These are phyloP conservation scores for Epistrophe eligans DNA, from an alignment of 2,888 invertebrate species.

Conservation along the genomic window DNA sequence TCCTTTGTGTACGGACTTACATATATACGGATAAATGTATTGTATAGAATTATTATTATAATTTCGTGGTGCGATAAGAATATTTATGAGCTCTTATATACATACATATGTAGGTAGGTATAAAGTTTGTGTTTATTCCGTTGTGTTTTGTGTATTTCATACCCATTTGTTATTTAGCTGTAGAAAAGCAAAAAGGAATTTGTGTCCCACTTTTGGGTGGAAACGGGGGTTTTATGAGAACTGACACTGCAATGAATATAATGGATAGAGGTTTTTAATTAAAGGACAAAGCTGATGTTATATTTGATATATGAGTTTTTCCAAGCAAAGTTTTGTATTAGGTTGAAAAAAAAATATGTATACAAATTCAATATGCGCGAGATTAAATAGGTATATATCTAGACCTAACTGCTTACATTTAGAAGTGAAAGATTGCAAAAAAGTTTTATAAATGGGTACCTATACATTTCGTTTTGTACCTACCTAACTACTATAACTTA, in stretches of 20 bases:
- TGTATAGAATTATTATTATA: conserved; percentile 71
- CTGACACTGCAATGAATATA: conserved; percentile 39
- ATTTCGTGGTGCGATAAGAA: conserved; percentile 72
- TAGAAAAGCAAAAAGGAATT: conserved; percentile 58
- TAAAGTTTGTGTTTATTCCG: conserved; percentile 18
- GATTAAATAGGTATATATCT: too few species aligned
- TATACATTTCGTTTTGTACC: too few species aligned
- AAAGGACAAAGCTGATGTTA: conserved; percentile 40
- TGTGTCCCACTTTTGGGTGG: conserved; percentile 51
- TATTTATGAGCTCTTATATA: conserved; percentile 74
- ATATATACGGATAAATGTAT: conserved; percentile 54
- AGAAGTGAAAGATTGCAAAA: too few species aligned
- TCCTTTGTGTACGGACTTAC: conserved; percentile 35
- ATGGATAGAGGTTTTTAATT: conserved; percentile 50
- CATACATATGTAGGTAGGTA: conserved; percentile 5
- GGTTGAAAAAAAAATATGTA: neutral
- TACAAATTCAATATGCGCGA: neutral
- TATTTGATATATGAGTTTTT: conserved; percentile 16
- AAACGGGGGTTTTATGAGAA: neutral
- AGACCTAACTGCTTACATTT: too few species aligned
- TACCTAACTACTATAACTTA: too few species aligned
- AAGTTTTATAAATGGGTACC: too few species aligned
- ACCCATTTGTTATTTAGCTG: conserved; percentile 19
- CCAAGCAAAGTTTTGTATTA: neutral
- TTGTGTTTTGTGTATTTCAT: conserved; percentile 35